Percentiles rank a stretch among this genome's conserved stretches.
Conservation (phyloP, 2,797 vertebrate genomes). For the Brachymystax lenok region DNA sequence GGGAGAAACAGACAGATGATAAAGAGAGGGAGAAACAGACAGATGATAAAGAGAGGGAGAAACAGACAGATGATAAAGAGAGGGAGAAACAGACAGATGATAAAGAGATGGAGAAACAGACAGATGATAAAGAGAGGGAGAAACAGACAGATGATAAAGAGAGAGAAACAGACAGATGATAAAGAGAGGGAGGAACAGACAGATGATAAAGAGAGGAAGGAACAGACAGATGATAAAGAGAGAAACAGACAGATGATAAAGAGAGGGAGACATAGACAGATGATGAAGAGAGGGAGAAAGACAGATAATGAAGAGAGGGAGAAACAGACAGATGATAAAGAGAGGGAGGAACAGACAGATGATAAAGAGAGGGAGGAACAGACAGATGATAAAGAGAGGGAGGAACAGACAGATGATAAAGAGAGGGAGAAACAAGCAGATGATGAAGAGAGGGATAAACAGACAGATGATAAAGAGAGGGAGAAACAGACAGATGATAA, state of each 20-base stretch:
- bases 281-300: conserved; percentile 23
- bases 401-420: conserved; percentile 26
- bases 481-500: conserved; percentile 27
- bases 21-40: too few species aligned
- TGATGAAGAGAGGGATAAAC: too few species aligned
- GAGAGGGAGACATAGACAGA: conserved; percentile 5
- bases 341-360: background rate
- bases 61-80: conserved; percentile 27
- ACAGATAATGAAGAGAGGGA: conserved; percentile 31
- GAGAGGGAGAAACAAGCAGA: conserved; percentile 14
- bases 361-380: too few species aligned
- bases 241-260: background rate
- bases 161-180: conserved; percentile 20
- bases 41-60: background rate
- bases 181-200: background rate
- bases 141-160: conserved; percentile 25
- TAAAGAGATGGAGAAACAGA: too few species aligned
- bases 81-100: conserved; percentile 18
- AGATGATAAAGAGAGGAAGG: background rate
- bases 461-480: background rate
- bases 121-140: background rate
- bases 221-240: conserved; percentile 30
- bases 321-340: conserved; percentile 22
- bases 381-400: background rate
- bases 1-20: background rate